These are phyloP conservation scores for Caenorhabditis sp. DNA, from an alignment of 2,888 invertebrate genomes.

Conservation along the genomic window DNA sequence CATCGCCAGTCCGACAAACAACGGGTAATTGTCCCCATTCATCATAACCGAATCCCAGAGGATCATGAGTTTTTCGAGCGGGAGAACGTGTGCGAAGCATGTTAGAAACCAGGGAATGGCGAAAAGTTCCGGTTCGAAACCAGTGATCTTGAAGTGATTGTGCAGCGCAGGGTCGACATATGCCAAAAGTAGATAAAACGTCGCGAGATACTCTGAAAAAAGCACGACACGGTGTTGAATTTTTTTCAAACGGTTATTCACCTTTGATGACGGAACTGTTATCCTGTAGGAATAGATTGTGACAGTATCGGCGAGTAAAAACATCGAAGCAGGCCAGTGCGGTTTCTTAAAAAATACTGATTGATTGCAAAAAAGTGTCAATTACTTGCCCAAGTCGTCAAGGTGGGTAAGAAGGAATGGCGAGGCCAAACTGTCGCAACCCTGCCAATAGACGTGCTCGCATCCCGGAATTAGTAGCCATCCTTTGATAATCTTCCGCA, in stretches of 20 bases:
- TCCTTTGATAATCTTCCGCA: conserved; percentile 90
- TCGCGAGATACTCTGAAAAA: conserved; percentile 89
- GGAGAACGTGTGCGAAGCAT: conserved; percentile 90
- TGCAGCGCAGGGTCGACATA: conserved; percentile 94
- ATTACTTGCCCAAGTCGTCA: conserved; percentile 89
- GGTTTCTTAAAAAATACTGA: conserved; percentile 84
- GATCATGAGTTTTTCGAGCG: conserved; percentile 95
- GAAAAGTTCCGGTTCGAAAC: conserved; percentile 94
- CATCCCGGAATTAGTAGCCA: conserved; percentile 85
- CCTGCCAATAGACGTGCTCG: conserved; percentile 99
- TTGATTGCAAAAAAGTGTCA: background rate
- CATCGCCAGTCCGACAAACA: conserved; percentile 84
- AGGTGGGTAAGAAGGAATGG: conserved; percentile 97
- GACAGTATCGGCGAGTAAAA: conserved; percentile 95
- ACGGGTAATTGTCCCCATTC: conserved; percentile 92
- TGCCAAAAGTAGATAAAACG: conserved; percentile 95
- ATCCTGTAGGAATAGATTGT: conserved; percentile 96
- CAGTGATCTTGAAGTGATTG: conserved; percentile 91
- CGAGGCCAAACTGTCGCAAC: conserved; percentile 95
- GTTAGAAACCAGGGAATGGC: conserved; percentile 91
- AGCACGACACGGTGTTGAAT: background rate
- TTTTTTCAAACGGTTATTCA: conserved; percentile 57
- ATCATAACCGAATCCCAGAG: conserved; percentile 96
- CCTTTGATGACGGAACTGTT: conserved; percentile 94
- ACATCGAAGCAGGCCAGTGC: conserved; percentile 95